These are phyloP conservation scores for Nasonia longicornis DNA, from an alignment of 1,140 invertebrate genomes.

Conservation along the genomic window DNA sequence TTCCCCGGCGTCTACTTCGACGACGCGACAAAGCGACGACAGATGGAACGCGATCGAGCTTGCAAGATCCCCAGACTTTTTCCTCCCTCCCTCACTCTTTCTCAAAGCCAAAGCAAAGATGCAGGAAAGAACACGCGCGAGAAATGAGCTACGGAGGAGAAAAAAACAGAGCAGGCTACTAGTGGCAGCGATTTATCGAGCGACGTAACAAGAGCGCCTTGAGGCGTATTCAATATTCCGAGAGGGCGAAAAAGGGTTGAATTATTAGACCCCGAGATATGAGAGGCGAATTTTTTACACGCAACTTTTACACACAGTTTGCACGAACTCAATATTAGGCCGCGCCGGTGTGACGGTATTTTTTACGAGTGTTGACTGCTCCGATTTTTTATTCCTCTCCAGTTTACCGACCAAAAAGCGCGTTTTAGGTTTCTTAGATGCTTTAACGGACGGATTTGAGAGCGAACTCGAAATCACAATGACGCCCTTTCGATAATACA, in stretches of 20 bases:
- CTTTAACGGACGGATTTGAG: background rate
- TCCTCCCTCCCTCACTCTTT: background rate
- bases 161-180: background rate
- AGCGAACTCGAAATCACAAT: background rate
- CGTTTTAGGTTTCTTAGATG: background rate
- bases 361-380: background rate
- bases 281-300: background rate
- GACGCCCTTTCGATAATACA: too few species aligned
- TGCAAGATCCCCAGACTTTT: background rate
- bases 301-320: background rate
- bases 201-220: background rate
- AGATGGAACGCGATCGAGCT: constrained; percentile 26
- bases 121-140: background rate
- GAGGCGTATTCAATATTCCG: constrained; percentile 1
- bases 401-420: background rate
- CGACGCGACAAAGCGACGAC: constrained; percentile 17
- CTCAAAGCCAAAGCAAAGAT: background rate
- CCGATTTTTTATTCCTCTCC: background rate
- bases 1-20: constrained; percentile 19
- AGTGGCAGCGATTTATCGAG: constrained; percentile 8
- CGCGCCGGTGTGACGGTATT: background rate
- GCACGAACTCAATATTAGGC: too few species aligned
- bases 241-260: background rate
- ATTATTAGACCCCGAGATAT: too few species aligned
- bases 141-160: constrained; percentile 9